Evolutionary conservation across 2,797 vertebrate genomes (phyloP), one percentile per base, ranked within the genome.

Genomic region (Coreius guichenoti): DNA sequence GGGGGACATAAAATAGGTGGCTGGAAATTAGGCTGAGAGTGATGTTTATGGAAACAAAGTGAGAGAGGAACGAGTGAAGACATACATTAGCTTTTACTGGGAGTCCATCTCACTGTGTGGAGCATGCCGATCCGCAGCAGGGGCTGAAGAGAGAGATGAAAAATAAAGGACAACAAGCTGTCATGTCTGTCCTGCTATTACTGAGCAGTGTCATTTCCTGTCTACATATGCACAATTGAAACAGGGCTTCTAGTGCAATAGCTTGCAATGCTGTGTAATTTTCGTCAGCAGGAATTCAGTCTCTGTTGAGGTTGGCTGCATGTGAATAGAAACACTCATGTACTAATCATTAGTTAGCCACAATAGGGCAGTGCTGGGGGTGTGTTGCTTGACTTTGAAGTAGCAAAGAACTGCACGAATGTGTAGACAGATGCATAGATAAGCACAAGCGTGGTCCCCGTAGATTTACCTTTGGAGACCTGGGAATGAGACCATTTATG

Each of bases 181-280:
- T 84, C 84, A 73, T 63, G 81, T 87, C 79, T 69, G 67, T 56
- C 72, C 49, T 61, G 63, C 65, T 85, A 83, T 86, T 89, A 89
- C 85, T 12, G 61, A n/a, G 36, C 45, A 45, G 23, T 79, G 56
- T 65, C 73, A 75, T 70, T 84, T 80, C 83, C 83, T 65, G 56
- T 68, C 63, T 78, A 86, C 65, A 82, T 74, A 19, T 43, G 85
- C 73, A 80, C 47, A 36, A 74, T 81, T 81, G 80, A 70, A 84
- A 33, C 45, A 58, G 58, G 63, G 56, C 47, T 80, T 68, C 75
- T 82, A n/a, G 76, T 68, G 58, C 63, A 75, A 88, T 79, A 70
- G 77, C 77, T 74, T 85, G 83, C 83, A 85, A 85, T 85, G 83
- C 68, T 58, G 89, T 88, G 87, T 85, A 86, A 87, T 88, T 88